Base-by-base conservation (phyloP, 2,797 vertebrate species). In the Crotalus adamanteus region DNA sequence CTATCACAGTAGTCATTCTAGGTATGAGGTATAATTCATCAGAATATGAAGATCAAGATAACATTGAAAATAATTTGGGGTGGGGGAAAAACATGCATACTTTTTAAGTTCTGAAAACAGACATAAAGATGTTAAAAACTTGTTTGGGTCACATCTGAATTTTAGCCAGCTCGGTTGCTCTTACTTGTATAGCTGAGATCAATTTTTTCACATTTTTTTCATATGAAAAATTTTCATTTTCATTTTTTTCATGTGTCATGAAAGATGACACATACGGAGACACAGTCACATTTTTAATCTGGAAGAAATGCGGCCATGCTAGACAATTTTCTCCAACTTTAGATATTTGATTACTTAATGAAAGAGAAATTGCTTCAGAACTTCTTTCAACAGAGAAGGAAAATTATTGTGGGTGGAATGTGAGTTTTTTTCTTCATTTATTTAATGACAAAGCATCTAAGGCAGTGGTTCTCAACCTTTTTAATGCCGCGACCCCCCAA, bases 61-160 rank as follows among this genome's bases (percentile, higher is more conserved):
- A 63, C 8, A 12, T 28, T 3, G 1, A n/a, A 69, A 69, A 69
- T 69, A n/a, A 69, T 31, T 31, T 61, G 22, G 22, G 60, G 13
- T 2, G 37, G 0, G 63, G 2, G n/a, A 1, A 6, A 69, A 6
- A 2, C 63, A 16, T 13, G 1, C 13, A 14, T 2, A 69, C 2
- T 31, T 69, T 69, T 14, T 69, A 69, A 69, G 5, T 69, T 2
- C n/a, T 31, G 63, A 69, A 31, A 69, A 13, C 63, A n/a, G 63
- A 31, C 28, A 69, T 69, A 31, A 31, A 69, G 14, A 31, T 69
- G 12, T 69, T 69, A n/a, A 69, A 69, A 69, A 69, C 28, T 16
- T 13, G 5, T 31, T 69, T 69, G 63, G 63, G 28, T 31, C 28
- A 69, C 13, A 69, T 69, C 16, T 69, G 63, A 69, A 69, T 69